Base-by-base conservation (phyloP, 2,888 invertebrate genomes). In the Laspeyria flexula region DNA sequence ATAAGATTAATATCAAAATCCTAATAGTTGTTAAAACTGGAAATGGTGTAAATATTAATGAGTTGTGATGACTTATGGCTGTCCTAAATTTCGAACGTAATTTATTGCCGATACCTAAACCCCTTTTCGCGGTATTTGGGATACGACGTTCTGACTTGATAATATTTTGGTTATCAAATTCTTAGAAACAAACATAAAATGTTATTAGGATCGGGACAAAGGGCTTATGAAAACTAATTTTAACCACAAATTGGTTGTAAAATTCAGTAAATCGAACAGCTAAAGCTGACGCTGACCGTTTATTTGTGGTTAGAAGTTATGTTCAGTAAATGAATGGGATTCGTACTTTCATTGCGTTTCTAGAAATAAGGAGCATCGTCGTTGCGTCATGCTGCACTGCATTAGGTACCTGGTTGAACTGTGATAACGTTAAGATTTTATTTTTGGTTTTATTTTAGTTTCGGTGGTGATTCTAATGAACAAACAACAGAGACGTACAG, bases 121-220 rank as follows among this genome's bases (percentile, higher is more conserved):
- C 44, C 38, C 42, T 49, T 60, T 69, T 60, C 60, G 47, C 12
- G 21, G 69, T 60, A 65, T 57, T 65, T 30, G n/a, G 23, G 25
- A 16, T 23, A 27, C 23, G 29, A 37, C 16, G 5, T 2, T 7
- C 3, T 25, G 11, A 30, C 3, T 49, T 44, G 30, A 40, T 40
- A 40, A 39, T 27, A 33, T 48, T 33, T 27, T 43, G 10, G 11
- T 43, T 10, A 49, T 43, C 27, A 4, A 10, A 16, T 50, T 40
- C 44, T 44, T 12, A 37, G 42, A 48, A 42, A 12, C 18, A 16
- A 25, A 6, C 25, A 7, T 25, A 25, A 25, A 6, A 25, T 25
- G 9, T 7, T 25, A 21, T 5, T 21, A 25, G 7, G 25, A 25
- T 25, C 25, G 25, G 0, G 1, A 6, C 21, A 37, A 37, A 37